Percentiles rank a stretch among this genome's conserved stretches.
Conservation (phyloP, 2,888 invertebrate genomes). For the Resseliella maxima region DNA sequence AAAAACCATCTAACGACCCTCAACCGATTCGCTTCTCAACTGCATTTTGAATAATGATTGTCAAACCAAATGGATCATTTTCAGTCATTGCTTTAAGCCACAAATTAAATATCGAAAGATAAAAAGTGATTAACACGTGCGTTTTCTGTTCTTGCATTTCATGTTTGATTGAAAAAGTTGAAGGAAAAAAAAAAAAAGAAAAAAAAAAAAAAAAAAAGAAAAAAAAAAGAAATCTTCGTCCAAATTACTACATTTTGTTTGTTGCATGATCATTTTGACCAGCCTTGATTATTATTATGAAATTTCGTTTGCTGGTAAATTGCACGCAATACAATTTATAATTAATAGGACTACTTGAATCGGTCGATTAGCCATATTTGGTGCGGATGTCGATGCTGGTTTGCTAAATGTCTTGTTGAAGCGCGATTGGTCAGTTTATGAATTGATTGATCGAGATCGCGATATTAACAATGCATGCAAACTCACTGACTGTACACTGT, state of each 20-base stretch:
- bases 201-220: background rate
- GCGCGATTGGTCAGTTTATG: background rate
- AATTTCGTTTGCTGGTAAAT: background rate
- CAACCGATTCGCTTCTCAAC: background rate
- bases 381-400: background rate
- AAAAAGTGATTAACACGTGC: conserved; percentile 53
- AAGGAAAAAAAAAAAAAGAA: background rate
- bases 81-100: background rate
- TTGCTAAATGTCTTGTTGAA: background rate
- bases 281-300: background rate
- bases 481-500: too few relatives aligned
- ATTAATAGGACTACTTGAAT: conserved; percentile 30
- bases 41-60: conserved; percentile 30
- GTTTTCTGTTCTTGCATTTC: background rate
- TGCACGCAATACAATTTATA: background rate
- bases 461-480: background rate
- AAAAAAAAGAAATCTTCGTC: too few relatives aligned
- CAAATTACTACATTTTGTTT: background rate
- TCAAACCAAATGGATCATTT: conserved; percentile 16
- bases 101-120: conserved; percentile 38
- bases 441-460: background rate
- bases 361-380: conserved; percentile 22
- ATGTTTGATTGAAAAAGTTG: background rate
- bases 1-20: background rate
- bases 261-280: background rate